A percentile compares a stretch with the other conserved stretches of the same genome.
phyloP scores from a whole-genome alignment of 2,113 vertebrate species.

The Tyto alba region DNA sequence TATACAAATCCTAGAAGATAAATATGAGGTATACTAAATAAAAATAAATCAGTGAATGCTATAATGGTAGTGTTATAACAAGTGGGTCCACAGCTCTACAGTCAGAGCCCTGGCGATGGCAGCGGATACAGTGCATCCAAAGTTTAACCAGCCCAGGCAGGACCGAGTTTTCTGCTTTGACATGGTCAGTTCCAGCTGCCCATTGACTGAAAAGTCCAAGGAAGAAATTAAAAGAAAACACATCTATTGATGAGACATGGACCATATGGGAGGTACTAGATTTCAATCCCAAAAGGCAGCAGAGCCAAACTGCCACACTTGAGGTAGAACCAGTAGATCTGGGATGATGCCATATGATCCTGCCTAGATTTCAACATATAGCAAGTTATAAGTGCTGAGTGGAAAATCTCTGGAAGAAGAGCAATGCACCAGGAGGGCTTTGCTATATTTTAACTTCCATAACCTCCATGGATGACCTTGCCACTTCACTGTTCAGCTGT shows the following conservation, averaged over 20 bases:
- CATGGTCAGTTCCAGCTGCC: neutral
- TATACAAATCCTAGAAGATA: neutral
- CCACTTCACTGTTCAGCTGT: neutral
- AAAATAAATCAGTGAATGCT: neutral
- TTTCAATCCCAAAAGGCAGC: neutral
- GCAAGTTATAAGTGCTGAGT: neutral
- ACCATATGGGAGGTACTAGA: too few species aligned
- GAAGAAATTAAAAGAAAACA: neutral
- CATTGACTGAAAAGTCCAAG: neutral
- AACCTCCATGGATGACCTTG: neutral
- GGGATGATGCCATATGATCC: neutral
- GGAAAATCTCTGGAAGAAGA: neutral
- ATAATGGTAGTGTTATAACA: rapidly evolving
- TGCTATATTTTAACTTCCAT: neutral
- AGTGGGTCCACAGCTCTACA: too few species aligned
- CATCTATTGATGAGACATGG: neutral
- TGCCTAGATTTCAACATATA: neutral
- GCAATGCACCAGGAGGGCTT: neutral
- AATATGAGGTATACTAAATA: neutral
- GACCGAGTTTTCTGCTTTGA: neutral
- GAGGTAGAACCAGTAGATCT: neutral
- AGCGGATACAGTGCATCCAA: neutral
- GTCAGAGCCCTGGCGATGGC: neutral
- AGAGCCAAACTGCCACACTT: rapidly evolving
- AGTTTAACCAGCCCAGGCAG: neutral